phyloP scores from a whole-genome alignment of 2,888 invertebrate species.

The Unio pictorum region DNA sequence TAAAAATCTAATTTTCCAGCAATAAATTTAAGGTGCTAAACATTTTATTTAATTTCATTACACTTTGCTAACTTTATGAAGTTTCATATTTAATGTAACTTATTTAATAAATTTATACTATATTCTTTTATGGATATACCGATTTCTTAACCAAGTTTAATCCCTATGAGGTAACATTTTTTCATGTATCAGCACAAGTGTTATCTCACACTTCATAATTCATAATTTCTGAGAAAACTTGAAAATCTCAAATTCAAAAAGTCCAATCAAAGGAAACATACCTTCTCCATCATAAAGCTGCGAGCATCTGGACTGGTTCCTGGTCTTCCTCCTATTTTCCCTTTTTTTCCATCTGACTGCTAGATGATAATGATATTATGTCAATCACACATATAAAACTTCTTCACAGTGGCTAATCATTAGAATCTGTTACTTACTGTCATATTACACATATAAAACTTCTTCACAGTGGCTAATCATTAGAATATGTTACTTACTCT shows the following conservation, averaged over 20 bases:
- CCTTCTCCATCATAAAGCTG: conserved; percentile 47
- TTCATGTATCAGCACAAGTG: not conserved
- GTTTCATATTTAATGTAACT: not conserved
- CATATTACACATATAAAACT: too few species aligned
- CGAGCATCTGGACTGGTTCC: conserved; percentile 41
- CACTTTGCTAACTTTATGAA: too few species aligned
- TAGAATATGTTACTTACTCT: too few species aligned
- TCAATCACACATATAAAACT: too few species aligned
- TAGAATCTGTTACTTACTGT: too few species aligned
- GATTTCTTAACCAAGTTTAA: too few species aligned
- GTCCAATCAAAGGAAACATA: conserved; percentile 7
- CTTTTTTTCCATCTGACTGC: conserved; percentile 12
- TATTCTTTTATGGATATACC: not conserved
- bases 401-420: too few species aligned
- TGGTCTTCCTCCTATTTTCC: conserved; percentile 29
- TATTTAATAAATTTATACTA: not conserved
- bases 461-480: too few species aligned
- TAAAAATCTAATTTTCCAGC: not conserved
- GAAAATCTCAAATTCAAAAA: not conserved
- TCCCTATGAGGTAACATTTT: too few species aligned
- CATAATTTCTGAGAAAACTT: not conserved
- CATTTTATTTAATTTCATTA: not conserved
- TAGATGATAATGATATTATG: not conserved
- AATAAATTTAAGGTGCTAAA: not conserved
- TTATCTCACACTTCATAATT: not conserved